A percentile compares a stretch with the other conserved stretches of the same genome.
Conservation (phyloP, 2,113 vertebrate genomes). For the Lepus timidus region DNA sequence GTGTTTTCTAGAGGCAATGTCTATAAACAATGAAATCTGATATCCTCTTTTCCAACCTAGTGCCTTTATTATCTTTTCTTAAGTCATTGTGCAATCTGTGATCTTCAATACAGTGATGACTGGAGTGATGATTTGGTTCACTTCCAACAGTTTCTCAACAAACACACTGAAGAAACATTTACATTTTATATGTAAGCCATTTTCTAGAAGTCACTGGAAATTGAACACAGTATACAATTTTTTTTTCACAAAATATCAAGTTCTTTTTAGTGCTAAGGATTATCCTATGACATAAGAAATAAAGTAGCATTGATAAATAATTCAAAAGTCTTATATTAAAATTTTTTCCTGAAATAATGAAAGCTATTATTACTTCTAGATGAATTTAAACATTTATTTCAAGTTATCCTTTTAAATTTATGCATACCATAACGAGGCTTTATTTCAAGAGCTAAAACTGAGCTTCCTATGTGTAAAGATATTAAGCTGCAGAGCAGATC, state of each 20-base stretch:
- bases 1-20: neutral
- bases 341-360: constrained; percentile 1
- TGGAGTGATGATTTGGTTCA: neutral
- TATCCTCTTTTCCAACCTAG: neutral
- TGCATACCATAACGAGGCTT: neutral
- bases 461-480: neutral
- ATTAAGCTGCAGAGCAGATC: neutral
- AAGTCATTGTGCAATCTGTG: neutral
- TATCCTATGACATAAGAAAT: constrained; percentile 30
- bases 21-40: neutral
- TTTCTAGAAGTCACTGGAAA: constrained; percentile 9
- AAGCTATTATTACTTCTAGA: neutral
- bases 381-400: constrained; percentile 6
- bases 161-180: neutral
- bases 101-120: neutral
- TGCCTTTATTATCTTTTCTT: neutral
- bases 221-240: neutral
- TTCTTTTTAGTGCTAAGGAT: neutral
- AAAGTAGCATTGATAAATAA: neutral
- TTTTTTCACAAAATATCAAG: neutral
- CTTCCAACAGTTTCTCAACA: neutral
- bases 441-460: neutral
- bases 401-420: constrained; percentile 5
- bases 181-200: neutral
- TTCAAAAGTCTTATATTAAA: neutral